Evolutionary conservation across 2,113 vertebrate species (phyloP).

Genomic region (Heteronetta atricapilla): DNA sequence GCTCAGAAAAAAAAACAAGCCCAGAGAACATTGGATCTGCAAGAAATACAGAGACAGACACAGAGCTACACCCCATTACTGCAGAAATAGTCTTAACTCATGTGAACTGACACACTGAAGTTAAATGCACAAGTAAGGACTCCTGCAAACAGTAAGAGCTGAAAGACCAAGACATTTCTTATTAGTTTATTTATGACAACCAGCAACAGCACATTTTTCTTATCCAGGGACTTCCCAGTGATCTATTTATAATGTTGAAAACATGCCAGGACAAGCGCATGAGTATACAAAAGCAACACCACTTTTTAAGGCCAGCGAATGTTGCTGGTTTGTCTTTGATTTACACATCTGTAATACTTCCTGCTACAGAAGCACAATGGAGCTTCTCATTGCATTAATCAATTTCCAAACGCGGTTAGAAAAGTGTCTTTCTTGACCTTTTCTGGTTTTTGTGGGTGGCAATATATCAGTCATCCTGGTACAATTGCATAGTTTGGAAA

Average conservation of each 20-base stretch:
- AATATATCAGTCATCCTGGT: slow-evolving; percentile 11
- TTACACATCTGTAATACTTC: slow-evolving; percentile 10
- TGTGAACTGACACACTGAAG: not conserved
- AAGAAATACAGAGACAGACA: not conserved
- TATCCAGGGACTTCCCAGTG: slow-evolving; percentile 48
- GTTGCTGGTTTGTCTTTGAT: slow-evolving; percentile 50
- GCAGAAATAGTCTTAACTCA: not conserved
- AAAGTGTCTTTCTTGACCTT: slow-evolving; percentile 21
- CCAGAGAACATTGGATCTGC: not conserved
- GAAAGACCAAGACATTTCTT: not conserved
- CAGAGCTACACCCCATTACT: not conserved
- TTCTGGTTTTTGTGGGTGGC: not conserved
- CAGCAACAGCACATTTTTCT: slow-evolving; percentile 35
- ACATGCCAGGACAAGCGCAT: slow-evolving; percentile 36
- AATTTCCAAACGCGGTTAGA: not conserved
- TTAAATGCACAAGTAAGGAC: not conserved
- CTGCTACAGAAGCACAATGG: not conserved
- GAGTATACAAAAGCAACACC: slow-evolving; percentile 43
- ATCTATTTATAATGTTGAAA: slow-evolving; percentile 66
- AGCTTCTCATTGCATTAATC: not conserved
- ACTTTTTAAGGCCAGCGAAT: slow-evolving; percentile 57
- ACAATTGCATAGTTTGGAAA: slow-evolving; percentile 31
- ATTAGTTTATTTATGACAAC: slow-evolving; percentile 33
- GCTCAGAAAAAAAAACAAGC: not conserved
- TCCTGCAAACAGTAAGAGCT: not conserved